Percentiles rank a stretch among this genome's conserved stretches.
phyloP scores from a whole-genome alignment of 2,797 vertebrate species.

The Clarias laeviceps region DNA sequence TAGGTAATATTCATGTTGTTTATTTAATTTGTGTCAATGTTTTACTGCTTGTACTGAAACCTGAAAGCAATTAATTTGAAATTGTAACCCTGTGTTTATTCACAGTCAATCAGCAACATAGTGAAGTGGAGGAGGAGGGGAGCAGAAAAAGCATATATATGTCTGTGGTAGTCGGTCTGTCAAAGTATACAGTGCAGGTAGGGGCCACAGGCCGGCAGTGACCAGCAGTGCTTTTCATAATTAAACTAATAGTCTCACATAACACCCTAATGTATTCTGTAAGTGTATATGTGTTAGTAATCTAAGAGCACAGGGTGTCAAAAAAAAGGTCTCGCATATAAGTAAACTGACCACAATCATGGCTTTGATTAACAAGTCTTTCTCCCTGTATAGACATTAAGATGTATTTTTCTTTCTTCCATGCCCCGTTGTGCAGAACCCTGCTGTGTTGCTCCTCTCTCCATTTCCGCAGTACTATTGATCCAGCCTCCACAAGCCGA shows the following conservation, averaged over 20 bases:
- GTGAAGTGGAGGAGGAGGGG: constrained; percentile 22
- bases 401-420: constrained; percentile 38
- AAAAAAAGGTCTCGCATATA: constrained; percentile 11
- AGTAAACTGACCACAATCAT: constrained; percentile 25
- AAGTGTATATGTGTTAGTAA: constrained; percentile 20
- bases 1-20: neutral
- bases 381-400: constrained; percentile 33
- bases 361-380: constrained; percentile 39
- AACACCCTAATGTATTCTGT: neutral
- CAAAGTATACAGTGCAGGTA: neutral
- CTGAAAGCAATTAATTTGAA: constrained; percentile 33
- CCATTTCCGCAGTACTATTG: constrained; percentile 55
- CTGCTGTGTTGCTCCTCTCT: constrained; percentile 45
- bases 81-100: constrained; percentile 40
- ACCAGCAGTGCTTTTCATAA: neutral
- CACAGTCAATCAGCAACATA: constrained; percentile 25
- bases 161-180: neutral
- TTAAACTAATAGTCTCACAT: neutral
- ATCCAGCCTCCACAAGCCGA: constrained; percentile 46
- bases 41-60: constrained; percentile 24
- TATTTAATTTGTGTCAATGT: constrained; percentile 4
- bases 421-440: constrained; percentile 45
- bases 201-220: neutral
- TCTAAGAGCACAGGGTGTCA: neutral
- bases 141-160: neutral